Base-by-base conservation (phyloP, 2,113 vertebrate genomes). In the Piliocolobus tephrosceles region DNA sequence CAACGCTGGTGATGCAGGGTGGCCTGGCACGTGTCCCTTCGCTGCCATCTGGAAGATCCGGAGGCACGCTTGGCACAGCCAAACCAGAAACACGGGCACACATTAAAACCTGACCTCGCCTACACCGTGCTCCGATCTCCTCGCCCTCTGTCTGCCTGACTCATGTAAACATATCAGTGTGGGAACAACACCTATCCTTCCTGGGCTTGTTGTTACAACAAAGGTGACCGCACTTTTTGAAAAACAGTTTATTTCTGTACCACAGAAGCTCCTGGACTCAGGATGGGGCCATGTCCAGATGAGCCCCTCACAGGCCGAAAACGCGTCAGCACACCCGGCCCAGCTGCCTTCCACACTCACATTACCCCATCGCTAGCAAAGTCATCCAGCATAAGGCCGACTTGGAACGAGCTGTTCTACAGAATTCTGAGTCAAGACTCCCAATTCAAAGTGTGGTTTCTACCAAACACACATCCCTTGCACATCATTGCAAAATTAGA, bases 51-150 rank as follows among this genome's bases (percentile, higher is more conserved):
- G 43, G 12, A 20, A 32, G 75, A 58, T 4, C 47, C 2, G 20
- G 43, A 73, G 27, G 40, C 2, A 40, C 1, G 9, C 16, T 45
- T 23, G 52, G 50, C 32, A 50, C 23, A 6, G 76, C 12, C 70
- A 78, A 61, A 8, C 18, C 8, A 6, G 17, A 45, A 22, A 2
- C 10, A 5, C 2, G 17, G 20, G 5, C 7, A n/a, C 38, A 22
- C 4, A 1, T 32, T 7, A 4, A 32, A 70, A 35, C 22, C 22
- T 52, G 40, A 57, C 32, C 6, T 16, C 8, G 2, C 8, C 47
- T 40, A 8, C 38, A 32, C 5, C 1, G 10, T 7, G 22, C 61
- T 79, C 70, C 10, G 0, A 13, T 1, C 18, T 16, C 22, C 27
- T 73, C 20, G 14, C 61, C 4, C 30, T 45, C 70, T 18, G 2